phyloP scores from a whole-genome alignment of 2,888 invertebrate genomes.

The Callosobruchus maculatus region DNA sequence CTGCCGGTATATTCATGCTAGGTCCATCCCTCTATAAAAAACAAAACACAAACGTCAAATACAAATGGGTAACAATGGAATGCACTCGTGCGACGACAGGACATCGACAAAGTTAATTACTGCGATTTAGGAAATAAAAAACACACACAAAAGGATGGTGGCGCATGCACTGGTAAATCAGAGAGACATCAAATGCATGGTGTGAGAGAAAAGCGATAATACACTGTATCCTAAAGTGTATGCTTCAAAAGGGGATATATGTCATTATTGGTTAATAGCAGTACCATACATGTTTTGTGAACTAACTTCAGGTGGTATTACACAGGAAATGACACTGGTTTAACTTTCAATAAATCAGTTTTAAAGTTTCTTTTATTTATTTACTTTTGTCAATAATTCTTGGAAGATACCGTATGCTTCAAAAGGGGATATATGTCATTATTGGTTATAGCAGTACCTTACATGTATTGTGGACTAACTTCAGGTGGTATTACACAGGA shows the following conservation, averaged over 20 bases:
- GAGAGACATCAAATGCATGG: neutral
- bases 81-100: neutral
- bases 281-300: too few species aligned
- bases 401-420: too few species aligned
- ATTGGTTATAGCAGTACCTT: too few species aligned
- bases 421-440: too few species aligned
- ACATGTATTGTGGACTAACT: too few species aligned
- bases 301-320: too few species aligned
- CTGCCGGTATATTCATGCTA: neutral
- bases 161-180: neutral
- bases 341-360: too few species aligned
- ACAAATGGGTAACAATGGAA: conserved; percentile 3
- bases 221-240: neutral
- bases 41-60: neutral
- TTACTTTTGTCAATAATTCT: too few species aligned
- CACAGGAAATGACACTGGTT: too few species aligned
- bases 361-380: too few species aligned
- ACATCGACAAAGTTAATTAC: conserved; percentile 9
- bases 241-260: neutral
- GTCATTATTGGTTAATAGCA: too few species aligned
- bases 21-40: neutral
- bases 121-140: neutral
- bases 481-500: too few species aligned
- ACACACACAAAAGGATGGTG: neutral
- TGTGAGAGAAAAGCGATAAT: neutral